These are phyloP conservation scores for Nyctibius bracteatus DNA, from an alignment of 2,113 vertebrate species.

Conservation along the genomic window DNA sequence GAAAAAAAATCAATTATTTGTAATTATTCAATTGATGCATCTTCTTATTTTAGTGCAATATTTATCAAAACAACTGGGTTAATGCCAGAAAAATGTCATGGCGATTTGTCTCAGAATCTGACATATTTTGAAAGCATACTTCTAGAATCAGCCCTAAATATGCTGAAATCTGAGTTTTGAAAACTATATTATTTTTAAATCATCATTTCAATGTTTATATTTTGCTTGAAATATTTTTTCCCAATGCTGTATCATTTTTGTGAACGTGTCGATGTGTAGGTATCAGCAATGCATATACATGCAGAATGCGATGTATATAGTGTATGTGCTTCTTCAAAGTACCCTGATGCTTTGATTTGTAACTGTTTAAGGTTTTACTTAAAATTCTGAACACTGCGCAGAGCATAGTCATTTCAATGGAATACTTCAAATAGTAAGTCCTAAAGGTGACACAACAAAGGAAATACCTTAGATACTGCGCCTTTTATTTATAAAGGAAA, in stretches of 20 bases:
- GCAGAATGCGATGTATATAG: conserved; percentile 11
- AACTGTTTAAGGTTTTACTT: conserved; percentile 69
- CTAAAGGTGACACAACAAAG: conserved; percentile 68
- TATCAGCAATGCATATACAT: conserved; percentile 30
- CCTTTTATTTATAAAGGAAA: conserved; percentile 68
- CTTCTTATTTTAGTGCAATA: background rate
- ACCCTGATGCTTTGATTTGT: conserved; percentile 51
- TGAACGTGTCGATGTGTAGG: background rate
- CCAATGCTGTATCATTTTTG: background rate
- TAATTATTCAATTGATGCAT: background rate
- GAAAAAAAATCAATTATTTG: background rate
- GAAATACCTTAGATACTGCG: conserved; percentile 37
- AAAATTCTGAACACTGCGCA: conserved; percentile 62
- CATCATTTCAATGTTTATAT: background rate
- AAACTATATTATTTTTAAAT: background rate
- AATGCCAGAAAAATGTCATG: background rate
- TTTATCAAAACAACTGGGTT: background rate
- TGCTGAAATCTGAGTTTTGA: background rate
- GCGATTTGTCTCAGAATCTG: background rate
- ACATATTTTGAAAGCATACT: background rate
- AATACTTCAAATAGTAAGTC: conserved; percentile 68
- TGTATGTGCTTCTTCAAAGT: conserved; percentile 50
- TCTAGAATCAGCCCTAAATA: background rate
- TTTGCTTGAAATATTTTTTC: conserved; percentile 16
- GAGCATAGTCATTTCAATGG: conserved; percentile 58